Evolutionary conservation across 2,113 vertebrate genomes (phyloP).

Genomic region (Scomber scombrus): DNA sequence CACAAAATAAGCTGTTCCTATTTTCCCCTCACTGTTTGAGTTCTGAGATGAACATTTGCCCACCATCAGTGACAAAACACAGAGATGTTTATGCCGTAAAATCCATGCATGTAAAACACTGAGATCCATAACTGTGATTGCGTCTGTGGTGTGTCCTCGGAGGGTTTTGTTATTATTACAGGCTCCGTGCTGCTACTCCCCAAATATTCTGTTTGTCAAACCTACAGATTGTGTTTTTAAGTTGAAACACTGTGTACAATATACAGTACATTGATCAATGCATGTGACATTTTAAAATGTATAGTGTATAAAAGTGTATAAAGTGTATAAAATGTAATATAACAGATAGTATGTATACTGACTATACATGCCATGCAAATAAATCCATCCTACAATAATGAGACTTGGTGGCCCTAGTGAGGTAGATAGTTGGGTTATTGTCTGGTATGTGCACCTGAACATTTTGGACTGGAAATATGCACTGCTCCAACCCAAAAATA

Average conservation of each 20-base stretch:
- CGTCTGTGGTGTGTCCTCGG: not conserved
- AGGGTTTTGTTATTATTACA: constrained; percentile 35
- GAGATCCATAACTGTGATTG: constrained; percentile 57
- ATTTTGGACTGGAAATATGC: too few relatives aligned
- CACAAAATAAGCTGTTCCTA: constrained; percentile 47
- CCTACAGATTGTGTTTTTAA: constrained; percentile 1
- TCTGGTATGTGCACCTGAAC: too few relatives aligned
- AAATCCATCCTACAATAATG: too few relatives aligned
- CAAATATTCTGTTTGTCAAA: constrained; percentile 29
- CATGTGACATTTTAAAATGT: not conserved
- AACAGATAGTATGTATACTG: not conserved
- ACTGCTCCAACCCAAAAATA: too few relatives aligned
- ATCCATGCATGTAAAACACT: constrained; percentile 42
- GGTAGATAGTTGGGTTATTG: too few relatives aligned
- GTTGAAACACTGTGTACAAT: not conserved
- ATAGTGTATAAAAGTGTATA: too few relatives aligned
- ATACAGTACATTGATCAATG: not conserved
- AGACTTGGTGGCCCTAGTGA: too few relatives aligned
- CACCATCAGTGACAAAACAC: constrained; percentile 58
- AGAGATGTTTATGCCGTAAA: constrained; percentile 61
- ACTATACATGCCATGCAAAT: constrained; percentile 5
- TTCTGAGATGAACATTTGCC: constrained; percentile 5
- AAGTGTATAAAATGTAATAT: not conserved
- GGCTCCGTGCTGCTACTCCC: constrained; percentile 1
- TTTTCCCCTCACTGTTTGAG: constrained; percentile 19